Evolutionary conservation across 1,140 invertebrate species (phyloP), one percentile per base, ranked within the genome.

Genomic region (Neotoxoptera formosana): DNA sequence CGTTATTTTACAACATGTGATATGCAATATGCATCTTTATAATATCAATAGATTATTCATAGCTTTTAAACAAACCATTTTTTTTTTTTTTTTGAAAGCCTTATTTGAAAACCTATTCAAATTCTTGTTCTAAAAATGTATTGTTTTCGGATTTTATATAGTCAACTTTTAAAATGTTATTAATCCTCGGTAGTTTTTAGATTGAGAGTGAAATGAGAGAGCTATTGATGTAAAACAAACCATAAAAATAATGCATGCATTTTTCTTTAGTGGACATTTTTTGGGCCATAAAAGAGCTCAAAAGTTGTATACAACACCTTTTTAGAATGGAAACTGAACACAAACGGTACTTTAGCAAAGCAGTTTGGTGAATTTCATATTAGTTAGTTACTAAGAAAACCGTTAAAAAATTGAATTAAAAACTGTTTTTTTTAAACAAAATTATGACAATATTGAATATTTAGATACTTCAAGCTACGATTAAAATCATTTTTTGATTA

Each of bases 31-130:
- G 51, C 48, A 89, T 56, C 14, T 89, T 89, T 56, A 30, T 89
- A 89, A 89, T 89, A 89, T 21, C 51, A 36, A 89, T 89, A 36
- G 88, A 89, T 56, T 89, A 89, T 89, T 89, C 51, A 89, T 56
- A 56, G 34, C 88, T 56, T 56, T 89, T 89, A 89, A 21, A 53
- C 87, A 88, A 25, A 21, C 11, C n/a, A 36, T 53, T 30, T 51
- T 89, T 83, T 25, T 36, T 89, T 89, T 25, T 14, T 56, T 86
- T 20, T 47, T 56, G 8, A 84, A 30, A 30, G 25, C 9, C 3
- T 41, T 41, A 21, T 53, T 41, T 53, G 20, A 56, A 53, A 20
- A 34, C 20, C 9, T 88, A 25, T 89, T 56, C 1, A 89, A 56
- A 41, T 56, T n/a, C 6, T 36, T 1, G 4, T n/a, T 48, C n/a